These are phyloP conservation scores for Heliothis subflexa DNA, from an alignment of 1,140 invertebrate genomes.

Conservation along the genomic window DNA sequence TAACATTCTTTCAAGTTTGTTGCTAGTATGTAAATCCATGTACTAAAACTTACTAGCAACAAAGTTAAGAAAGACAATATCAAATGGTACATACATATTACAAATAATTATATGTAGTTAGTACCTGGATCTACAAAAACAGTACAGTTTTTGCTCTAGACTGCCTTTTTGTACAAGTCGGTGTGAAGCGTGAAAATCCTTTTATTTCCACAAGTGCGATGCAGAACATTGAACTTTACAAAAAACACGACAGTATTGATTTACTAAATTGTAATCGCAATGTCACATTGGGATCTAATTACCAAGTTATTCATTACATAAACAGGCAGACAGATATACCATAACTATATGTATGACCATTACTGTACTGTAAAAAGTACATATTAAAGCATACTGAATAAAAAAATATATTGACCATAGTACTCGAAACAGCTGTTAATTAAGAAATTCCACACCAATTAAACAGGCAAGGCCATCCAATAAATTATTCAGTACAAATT, in stretches of 20 bases:
- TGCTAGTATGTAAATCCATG: too few relatives aligned
- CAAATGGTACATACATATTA: too few relatives aligned
- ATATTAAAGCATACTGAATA: background rate
- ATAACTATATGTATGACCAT: background rate
- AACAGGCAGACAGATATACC: background rate
- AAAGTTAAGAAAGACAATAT: too few relatives aligned
- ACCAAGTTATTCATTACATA: conserved; percentile 7
- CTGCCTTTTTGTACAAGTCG: background rate
- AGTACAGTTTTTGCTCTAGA: background rate
- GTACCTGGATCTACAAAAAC: too few relatives aligned
- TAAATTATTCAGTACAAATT: conserved; percentile 10
- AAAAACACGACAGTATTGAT: conserved; percentile 11
- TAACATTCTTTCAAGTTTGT: too few relatives aligned
- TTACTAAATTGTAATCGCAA: conserved; percentile 1
- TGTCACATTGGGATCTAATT: conserved; percentile 12
- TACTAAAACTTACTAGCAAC: too few relatives aligned
- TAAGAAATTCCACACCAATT: background rate
- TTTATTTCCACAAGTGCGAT: conserved; percentile 29
- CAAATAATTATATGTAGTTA: too few relatives aligned
- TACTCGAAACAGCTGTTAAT: conserved; percentile 4
- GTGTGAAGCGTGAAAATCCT: conserved; percentile 15
- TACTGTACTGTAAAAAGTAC: too few relatives aligned
- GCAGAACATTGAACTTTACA: conserved; percentile 21
- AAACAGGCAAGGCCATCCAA: conserved; percentile 1
- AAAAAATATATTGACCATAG: background rate